Evolutionary conservation across 2,888 invertebrate species (phyloP), one percentile per base, ranked within the genome.

Genomic region (Xestia xanthographa): DNA sequence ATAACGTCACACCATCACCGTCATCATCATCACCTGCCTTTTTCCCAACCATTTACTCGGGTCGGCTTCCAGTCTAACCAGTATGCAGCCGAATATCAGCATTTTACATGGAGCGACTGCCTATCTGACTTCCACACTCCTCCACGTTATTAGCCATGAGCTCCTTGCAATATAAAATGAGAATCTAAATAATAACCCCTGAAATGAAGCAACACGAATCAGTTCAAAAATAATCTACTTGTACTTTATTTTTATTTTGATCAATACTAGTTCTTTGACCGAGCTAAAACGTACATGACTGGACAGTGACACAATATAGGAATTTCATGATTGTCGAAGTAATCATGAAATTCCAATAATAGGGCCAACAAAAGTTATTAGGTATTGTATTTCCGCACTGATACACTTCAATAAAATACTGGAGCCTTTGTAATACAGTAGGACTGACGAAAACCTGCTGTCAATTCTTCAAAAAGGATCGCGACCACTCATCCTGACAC

Each of bases 341-440:
- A 34, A 34, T 34, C 34, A 34, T 34, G 1, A 34, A 60, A 45
- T 68, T 71, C 20, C 50, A 81, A 72, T 43, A 63, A 63, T 29
- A 66, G 2, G 20, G 4, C 4, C n/a, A 17, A 20, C 58, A 77
- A 81, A 58, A 67, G n/a, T 14, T 70, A 62, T 53, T 67, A n/a
- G n/a, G n/a, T n/a, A 45, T 63, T 63, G 56, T 60, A 50, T 81
- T 81, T 81, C 82, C 63, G 77, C 82, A 41, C n/a, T 62, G 17
- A 12, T 81, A 50, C 60, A 56, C 72, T 67, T 67, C 17, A 81
- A 77, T 77, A n/a, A 56, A 20, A 66, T 62, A 6, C 5, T 73
- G 22, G 12, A 48, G 29, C 53, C 34, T 75, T 75, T 75, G 20
- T 68, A 14, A 50, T 17, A 66, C 43, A 56, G 14, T 20, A 20